These are phyloP conservation scores for Rafetus swinhoei DNA, from an alignment of 2,113 vertebrate genomes.

Conservation along the genomic window DNA sequence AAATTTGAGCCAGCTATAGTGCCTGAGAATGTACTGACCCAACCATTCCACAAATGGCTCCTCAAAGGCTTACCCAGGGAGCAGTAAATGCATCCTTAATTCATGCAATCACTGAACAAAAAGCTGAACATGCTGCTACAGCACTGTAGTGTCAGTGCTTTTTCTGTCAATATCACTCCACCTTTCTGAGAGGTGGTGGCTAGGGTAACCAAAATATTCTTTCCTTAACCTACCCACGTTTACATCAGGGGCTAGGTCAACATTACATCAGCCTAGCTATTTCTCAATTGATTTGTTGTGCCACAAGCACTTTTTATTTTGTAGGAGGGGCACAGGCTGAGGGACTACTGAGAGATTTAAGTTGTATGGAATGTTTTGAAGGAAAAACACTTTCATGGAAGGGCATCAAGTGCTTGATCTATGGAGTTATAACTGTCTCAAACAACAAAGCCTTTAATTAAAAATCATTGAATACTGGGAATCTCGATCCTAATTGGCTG, in stretches of 20 bases:
- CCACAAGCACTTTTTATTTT: not conserved
- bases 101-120: not conserved
- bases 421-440: not conserved
- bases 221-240: not conserved
- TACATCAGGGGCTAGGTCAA: not conserved
- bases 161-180: not conserved
- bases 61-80: not conserved
- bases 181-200: not conserved
- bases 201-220: not conserved
- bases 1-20: constrained; percentile 13
- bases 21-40: not conserved
- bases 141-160: not conserved
- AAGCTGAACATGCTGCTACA: not conserved
- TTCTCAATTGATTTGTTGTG: not conserved
- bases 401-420: not conserved
- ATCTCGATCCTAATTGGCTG: not conserved
- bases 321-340: accelerated
- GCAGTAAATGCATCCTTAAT: not conserved
- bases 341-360: not conserved
- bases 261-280: not conserved
- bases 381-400: not conserved
- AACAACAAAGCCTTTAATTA: not conserved
- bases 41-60: not conserved
- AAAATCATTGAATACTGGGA: not conserved
- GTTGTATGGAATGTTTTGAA: not conserved